phyloP scores from a whole-genome alignment of 1,140 invertebrate species.

The Drosophila pseudoananassae region DNA sequence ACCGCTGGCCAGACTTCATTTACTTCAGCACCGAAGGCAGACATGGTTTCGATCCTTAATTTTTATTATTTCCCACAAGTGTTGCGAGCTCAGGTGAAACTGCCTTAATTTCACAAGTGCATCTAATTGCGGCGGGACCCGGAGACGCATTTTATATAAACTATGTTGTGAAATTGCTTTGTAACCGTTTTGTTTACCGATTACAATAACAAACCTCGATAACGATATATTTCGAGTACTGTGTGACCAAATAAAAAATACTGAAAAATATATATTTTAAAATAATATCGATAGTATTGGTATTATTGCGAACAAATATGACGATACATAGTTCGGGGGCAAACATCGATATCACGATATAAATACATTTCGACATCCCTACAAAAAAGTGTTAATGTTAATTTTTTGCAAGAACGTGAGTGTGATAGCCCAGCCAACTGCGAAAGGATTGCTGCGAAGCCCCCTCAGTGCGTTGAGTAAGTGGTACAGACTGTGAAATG shows the following conservation, averaged over 20 bases:
- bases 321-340: too few relatives aligned
- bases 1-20: constrained; percentile 49
- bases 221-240: not conserved
- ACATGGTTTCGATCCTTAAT: constrained; percentile 18
- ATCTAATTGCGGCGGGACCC: not conserved
- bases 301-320: too few relatives aligned
- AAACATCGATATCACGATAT: not conserved
- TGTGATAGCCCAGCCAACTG: constrained; percentile 14
- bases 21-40: constrained; percentile 53
- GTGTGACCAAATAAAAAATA: too few relatives aligned
- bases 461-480: constrained; percentile 34
- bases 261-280: too few relatives aligned
- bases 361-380: not conserved
- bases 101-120: constrained; percentile 2
- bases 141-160: not conserved
- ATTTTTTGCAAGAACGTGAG: constrained; percentile 50
- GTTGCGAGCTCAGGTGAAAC: not conserved
- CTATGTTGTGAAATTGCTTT: not conserved
- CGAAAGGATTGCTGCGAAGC: constrained; percentile 17
- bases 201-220: not conserved
- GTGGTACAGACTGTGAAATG: constrained; percentile 4
- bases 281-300: too few relatives aligned
- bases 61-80: constrained; percentile 25
- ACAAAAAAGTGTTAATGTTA: constrained; percentile 30
- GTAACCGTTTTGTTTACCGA: not conserved